Percentiles rank a stretch among this genome's conserved stretches.
phyloP scores from a whole-genome alignment of 2,797 vertebrate genomes.

The Pseudopleuronectes americanus region DNA sequence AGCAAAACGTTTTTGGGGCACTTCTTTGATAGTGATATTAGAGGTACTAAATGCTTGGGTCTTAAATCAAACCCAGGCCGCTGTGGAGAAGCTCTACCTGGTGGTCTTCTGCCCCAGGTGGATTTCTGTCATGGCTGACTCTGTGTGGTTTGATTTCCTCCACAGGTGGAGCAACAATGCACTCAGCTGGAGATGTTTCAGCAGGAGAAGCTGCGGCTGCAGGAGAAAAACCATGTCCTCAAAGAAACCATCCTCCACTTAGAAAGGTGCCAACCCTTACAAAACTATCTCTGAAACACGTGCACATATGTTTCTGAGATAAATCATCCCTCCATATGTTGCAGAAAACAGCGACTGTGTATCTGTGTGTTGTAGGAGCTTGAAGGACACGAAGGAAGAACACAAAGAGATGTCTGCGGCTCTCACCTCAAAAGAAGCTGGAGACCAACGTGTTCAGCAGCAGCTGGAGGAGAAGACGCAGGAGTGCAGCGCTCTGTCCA shows the following conservation, averaged over 20 bases:
- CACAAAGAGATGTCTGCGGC: slow-evolving; percentile 87
- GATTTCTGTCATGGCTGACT: background rate
- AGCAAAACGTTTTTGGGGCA: background rate
- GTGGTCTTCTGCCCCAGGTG: too few species aligned
- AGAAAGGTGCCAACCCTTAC: slow-evolving; percentile 82
- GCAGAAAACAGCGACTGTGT: too few species aligned
- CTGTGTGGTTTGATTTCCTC: background rate
- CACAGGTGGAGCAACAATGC: slow-evolving; percentile 92
- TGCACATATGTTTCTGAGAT: too few species aligned
- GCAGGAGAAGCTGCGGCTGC: slow-evolving; percentile 87
- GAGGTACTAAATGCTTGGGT: too few species aligned
- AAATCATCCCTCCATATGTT: too few species aligned
- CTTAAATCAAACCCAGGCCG: too few species aligned
- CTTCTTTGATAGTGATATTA: background rate
- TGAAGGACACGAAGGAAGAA: slow-evolving; percentile 84
- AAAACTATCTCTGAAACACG: background rate
- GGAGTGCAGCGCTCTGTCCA: slow-evolving; percentile 85
- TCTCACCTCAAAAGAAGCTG: slow-evolving; percentile 86
- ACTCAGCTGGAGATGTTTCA: slow-evolving; percentile 88
- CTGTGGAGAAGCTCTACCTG: too few species aligned
- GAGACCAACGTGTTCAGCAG: slow-evolving; percentile 83
- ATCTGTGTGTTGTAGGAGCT: slow-evolving; percentile 78
- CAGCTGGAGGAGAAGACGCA: slow-evolving; percentile 87
- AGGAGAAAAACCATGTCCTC: slow-evolving; percentile 91
- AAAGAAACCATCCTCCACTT: slow-evolving; percentile 86